These are phyloP conservation scores for Pampus argenteus DNA, from an alignment of 2,797 vertebrate genomes.

Conservation along the genomic window DNA sequence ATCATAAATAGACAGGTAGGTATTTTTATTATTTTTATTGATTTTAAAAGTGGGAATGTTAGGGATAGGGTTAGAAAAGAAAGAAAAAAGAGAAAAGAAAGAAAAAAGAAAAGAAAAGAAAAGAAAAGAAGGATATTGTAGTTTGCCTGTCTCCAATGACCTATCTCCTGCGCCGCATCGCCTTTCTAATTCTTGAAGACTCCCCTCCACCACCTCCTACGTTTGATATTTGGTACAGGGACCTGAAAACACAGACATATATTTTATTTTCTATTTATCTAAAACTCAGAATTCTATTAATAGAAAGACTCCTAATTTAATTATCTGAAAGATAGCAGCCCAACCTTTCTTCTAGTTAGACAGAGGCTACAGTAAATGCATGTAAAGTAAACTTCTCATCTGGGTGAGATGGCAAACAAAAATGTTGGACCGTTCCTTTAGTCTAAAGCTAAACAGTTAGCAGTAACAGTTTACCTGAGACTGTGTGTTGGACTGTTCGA, in stretches of 20 bases:
- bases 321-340: too few relatives aligned
- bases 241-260: neutral
- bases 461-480: neutral
- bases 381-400: too few relatives aligned
- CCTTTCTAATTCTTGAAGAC: neutral
- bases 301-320: neutral
- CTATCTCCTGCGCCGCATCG: neutral
- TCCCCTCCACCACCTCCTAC: neutral
- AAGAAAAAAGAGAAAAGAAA: too few relatives aligned
- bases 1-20: too few relatives aligned
- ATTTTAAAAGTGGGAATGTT: too few relatives aligned
- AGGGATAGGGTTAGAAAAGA: too few relatives aligned
- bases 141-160: neutral
- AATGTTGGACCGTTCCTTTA: too few relatives aligned
- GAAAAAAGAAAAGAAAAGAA: too few relatives aligned
- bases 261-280: neutral
- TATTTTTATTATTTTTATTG: too few relatives aligned
- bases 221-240: rapidly evolving
- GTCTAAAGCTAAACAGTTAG: neutral
- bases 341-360: too few relatives aligned
- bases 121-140: neutral
- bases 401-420: too few relatives aligned
- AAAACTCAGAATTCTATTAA: neutral
- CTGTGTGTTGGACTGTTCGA: neutral
- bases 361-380: too few relatives aligned